Percentiles rank a stretch among this genome's conserved stretches.
Evolutionary conservation across 2,797 vertebrate genomes (phyloP).

Genomic region (Gorsachius magnificus): DNA sequence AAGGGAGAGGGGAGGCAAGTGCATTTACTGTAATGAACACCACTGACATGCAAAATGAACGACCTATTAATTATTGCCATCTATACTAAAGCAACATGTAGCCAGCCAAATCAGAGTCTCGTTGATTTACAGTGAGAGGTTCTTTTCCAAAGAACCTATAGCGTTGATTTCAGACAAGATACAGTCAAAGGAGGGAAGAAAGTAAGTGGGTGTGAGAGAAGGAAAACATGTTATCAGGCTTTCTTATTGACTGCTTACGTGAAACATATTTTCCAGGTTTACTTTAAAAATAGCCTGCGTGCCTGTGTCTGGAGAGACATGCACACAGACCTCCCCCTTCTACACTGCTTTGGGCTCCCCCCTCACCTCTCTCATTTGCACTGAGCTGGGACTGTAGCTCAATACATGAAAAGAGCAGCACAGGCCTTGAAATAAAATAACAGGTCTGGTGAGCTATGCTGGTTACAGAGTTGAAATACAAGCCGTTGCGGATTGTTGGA

Average conservation of each 20-base stretch:
- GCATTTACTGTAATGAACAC: constrained; percentile 28
- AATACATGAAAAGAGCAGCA: constrained; percentile 14
- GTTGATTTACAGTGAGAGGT: neutral
- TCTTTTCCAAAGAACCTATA: neutral
- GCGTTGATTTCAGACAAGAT: neutral
- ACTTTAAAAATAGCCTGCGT: neutral
- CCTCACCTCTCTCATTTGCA: neutral
- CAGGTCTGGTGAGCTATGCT: constrained; percentile 57
- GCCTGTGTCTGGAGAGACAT: neutral
- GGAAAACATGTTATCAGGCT: neutral
- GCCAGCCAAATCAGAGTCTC: neutral
- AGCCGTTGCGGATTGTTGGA: constrained; percentile 25
- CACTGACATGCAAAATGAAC: constrained; percentile 17
- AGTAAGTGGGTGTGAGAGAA: neutral
- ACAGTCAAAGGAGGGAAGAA: neutral
- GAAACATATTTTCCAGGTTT: neutral
- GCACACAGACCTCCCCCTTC: neutral
- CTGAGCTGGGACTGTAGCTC: neutral
- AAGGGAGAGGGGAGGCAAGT: neutral
- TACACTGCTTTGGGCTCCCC: neutral
- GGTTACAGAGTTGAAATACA: constrained; percentile 38
- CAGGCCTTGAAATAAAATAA: constrained; percentile 45
- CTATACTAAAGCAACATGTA: neutral
- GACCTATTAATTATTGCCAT: constrained; percentile 13
- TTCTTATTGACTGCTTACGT: neutral